Evolutionary conservation across 1,140 invertebrate species (phyloP), one percentile per base, ranked within the genome.

Genomic region (Drosophila arawakana): DNA sequence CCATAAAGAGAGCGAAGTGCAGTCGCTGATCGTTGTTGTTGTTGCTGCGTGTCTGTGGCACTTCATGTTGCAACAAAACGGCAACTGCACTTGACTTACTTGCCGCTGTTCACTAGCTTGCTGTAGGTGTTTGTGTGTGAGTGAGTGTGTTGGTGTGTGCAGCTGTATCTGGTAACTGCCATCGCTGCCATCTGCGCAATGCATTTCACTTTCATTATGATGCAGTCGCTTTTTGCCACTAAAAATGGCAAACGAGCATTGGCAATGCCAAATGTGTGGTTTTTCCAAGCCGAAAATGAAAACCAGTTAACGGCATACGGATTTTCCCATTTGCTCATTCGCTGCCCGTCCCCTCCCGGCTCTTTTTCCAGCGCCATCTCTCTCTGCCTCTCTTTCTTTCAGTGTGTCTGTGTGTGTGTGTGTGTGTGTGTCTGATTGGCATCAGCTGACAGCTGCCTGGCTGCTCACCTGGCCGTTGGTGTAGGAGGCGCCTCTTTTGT

Each of bases 201-300:
- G 83, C 83, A 88, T 88, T 88, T 88, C 83, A 88, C 83, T 88
- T 88, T 88, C 83, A 88, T 89, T 88, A 88, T 88, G 83, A 88
- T 88, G 83, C 83, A 88, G 84, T 88, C 83, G 85, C 80, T 86
- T 86, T 86, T 83, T 86, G 83, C 80, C 83, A 89, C 84, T 89
- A 88, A 88, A 88, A 88, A 88, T 89, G 83, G 84, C 83, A 80
- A 73, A 70, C 72, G 67, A 68, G 71, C 65, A 49, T 78, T 78
- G 80, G 66, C 80, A 82, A 82, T 82, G 76, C 80, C 80, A 54
- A 81, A 82, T 82, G 80, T 82, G 80, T 78, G 83, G 84, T 88
- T 88, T 88, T 88, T 88, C 83, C 83, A 89, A 88, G 80, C 84
- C 83, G 58, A 88, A 88, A 88, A 83, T 78, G 88, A 88, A 80